These are phyloP conservation scores for Synanthedon myopaeformis DNA, from an alignment of 2,888 invertebrate species.

Conservation along the genomic window DNA sequence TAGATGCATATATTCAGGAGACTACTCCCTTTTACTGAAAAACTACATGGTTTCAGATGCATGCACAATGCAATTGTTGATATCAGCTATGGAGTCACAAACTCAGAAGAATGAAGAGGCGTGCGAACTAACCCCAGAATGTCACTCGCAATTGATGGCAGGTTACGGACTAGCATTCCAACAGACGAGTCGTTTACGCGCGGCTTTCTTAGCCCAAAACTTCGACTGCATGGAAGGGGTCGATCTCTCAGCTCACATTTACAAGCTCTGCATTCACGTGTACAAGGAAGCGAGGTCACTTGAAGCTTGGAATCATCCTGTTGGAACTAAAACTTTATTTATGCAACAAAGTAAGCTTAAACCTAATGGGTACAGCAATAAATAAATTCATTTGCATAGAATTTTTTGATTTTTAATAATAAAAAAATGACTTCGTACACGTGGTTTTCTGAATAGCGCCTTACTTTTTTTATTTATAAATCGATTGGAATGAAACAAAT, in stretches of 20 bases:
- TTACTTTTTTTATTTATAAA: too few relatives aligned
- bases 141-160: conserved; percentile 42
- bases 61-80: conserved; percentile 57
- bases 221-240: conserved; percentile 56
- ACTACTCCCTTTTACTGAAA: not conserved
- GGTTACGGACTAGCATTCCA: conserved; percentile 57
- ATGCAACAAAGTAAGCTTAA: conserved; percentile 53
- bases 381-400: too few relatives aligned
- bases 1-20: too few relatives aligned
- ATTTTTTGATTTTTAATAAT: too few relatives aligned
- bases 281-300: conserved; percentile 60
- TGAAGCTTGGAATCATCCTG: conserved; percentile 57
- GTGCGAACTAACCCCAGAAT: conserved; percentile 52
- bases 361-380: too few relatives aligned
- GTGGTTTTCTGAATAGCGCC: too few relatives aligned
- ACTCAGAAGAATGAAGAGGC: conserved; percentile 42
- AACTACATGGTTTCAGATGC: conserved; percentile 36
- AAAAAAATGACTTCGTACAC: too few relatives aligned
- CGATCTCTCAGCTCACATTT: conserved; percentile 49
- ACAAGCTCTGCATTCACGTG: conserved; percentile 56
- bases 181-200: conserved; percentile 48
- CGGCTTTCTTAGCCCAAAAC: conserved; percentile 36
- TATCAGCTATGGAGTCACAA: conserved; percentile 58
- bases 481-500: too few relatives aligned
- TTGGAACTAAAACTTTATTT: conserved; percentile 53